Evolutionary conservation across 2,797 vertebrate species (phyloP).

Genomic region (Enteromius anoplus): DNA sequence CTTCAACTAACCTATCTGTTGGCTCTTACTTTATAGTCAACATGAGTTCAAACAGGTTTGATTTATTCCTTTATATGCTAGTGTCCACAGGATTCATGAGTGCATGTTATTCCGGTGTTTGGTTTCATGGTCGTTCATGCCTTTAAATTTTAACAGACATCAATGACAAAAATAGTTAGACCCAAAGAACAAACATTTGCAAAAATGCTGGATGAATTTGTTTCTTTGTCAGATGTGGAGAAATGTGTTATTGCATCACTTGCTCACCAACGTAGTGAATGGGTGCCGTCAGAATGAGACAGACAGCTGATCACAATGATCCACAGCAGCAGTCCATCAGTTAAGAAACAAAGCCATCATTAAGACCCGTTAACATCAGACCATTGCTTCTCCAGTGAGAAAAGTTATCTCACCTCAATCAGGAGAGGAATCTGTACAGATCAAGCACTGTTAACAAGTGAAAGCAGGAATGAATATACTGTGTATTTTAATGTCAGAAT

Average conservation of each 20-base stretch:
- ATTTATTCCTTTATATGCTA: not conserved
- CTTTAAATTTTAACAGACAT: not conserved
- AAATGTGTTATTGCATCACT: not conserved
- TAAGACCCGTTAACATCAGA: too few species aligned
- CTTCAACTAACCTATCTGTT: conserved; percentile 42
- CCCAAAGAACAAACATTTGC: not conserved
- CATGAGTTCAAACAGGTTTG: not conserved
- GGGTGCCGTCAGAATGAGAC: not conserved
- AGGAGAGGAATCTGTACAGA: not conserved
- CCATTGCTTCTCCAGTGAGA: too few species aligned
- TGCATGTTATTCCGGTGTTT: not conserved
- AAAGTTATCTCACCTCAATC: not conserved
- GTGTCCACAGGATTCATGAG: not conserved
- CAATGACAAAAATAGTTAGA: not conserved
- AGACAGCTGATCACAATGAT: not conserved
- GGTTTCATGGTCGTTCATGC: not conserved
- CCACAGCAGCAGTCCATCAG: not conserved
- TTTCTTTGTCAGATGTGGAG: not conserved
- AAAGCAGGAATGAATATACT: not conserved
- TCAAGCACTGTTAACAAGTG: not conserved
- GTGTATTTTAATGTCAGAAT: too few species aligned
- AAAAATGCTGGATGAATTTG: not conserved
- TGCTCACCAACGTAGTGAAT: not conserved
- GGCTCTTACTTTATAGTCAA: conserved; percentile 4
- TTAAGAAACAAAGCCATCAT: not conserved